phyloP scores from a whole-genome alignment of 2,797 vertebrate species.

The Pagetopsis macropterus region DNA sequence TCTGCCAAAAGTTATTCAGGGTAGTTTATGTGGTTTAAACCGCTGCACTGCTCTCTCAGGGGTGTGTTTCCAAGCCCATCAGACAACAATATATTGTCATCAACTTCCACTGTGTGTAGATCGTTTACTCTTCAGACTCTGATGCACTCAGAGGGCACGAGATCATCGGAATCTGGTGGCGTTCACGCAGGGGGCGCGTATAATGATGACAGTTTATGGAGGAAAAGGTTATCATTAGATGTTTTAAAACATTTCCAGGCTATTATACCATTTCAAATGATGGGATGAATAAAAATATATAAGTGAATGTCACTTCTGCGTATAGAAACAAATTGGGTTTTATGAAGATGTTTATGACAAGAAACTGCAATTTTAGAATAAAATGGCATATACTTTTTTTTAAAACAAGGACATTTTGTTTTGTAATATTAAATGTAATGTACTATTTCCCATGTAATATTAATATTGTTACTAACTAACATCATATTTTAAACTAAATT shows the following conservation, averaged over 20 bases:
- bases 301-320: background rate
- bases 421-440: background rate
- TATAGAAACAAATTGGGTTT: background rate
- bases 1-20: conserved; percentile 17
- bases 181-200: background rate
- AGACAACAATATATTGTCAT: background rate
- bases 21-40: conserved; percentile 33
- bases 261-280: background rate
- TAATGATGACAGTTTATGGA: background rate
- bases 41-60: conserved; percentile 5
- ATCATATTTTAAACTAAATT: background rate
- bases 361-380: background rate
- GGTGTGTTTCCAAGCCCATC: conserved; percentile 19
- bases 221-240: conserved; percentile 1
- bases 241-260: background rate
- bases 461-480: background rate
- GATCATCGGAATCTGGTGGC: background rate
- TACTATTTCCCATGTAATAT: too few species aligned
- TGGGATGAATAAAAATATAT: background rate
- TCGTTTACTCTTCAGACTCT: background rate
- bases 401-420: background rate
- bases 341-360: background rate
- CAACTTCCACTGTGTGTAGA: background rate
- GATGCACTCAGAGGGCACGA: background rate
- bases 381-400: background rate